These are phyloP conservation scores for Dicyrtomina minuta DNA, from an alignment of 2,888 invertebrate species.

Conservation along the genomic window DNA sequence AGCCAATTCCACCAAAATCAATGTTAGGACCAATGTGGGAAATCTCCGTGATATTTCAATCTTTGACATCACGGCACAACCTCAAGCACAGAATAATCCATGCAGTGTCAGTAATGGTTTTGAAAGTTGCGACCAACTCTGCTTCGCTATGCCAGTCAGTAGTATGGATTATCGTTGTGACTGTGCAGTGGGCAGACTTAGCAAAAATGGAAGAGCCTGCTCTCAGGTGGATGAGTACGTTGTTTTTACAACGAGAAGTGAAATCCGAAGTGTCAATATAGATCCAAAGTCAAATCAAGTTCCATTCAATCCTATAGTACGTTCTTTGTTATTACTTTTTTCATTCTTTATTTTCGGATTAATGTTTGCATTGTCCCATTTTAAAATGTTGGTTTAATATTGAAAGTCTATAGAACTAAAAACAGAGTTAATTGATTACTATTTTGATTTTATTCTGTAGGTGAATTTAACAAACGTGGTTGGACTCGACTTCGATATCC, in stretches of 20 bases:
- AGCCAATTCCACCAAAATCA: conserved; percentile 21
- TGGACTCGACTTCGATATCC: conserved; percentile 92
- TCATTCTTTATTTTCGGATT: background rate
- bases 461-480: conserved; percentile 85
- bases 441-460: background rate
- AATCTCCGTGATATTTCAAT: conserved; percentile 88
- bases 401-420: background rate
- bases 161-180: conserved; percentile 66
- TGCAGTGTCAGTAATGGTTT: conserved; percentile 69
- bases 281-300: conserved; percentile 77
- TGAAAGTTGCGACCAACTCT: conserved; percentile 89
- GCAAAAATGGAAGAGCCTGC: conserved; percentile 69
- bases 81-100: conserved; percentile 74
- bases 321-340: background rate
- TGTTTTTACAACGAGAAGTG: conserved; percentile 90
- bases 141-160: conserved; percentile 80
- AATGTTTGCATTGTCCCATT: background rate
- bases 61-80: conserved; percentile 86
- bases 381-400: too few species aligned
- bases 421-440: background rate
- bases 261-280: conserved; percentile 86
- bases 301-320: conserved; percentile 76
- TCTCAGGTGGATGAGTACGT: conserved; percentile 83
- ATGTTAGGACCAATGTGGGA: conserved; percentile 56
- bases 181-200: conserved; percentile 85